These are phyloP conservation scores for Mus caroli DNA, from an alignment of 2,797 vertebrate genomes.

Conservation along the genomic window DNA sequence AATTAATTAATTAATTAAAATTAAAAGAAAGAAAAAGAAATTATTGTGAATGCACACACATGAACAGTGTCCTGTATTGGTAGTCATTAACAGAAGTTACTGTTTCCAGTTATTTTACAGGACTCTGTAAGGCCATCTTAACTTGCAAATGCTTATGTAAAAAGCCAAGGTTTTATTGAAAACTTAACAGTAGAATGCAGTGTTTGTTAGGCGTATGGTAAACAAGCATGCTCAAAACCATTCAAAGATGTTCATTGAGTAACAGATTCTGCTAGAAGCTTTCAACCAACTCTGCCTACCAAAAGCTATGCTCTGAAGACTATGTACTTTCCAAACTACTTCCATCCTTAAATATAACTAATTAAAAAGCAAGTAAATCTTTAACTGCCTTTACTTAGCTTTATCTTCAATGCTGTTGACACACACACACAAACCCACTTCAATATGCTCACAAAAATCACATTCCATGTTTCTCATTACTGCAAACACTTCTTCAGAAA, in stretches of 20 bases:
- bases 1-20: too few relatives aligned
- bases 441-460: slow-evolving; percentile 55
- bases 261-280: slow-evolving; percentile 1
- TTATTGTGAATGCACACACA: background rate
- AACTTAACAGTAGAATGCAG: background rate
- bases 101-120: background rate
- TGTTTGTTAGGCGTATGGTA: slow-evolving; percentile 6
- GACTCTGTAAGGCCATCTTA: background rate
- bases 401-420: slow-evolving; percentile 23
- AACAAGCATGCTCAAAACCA: slow-evolving; percentile 50
- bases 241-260: slow-evolving; percentile 6
- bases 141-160: slow-evolving; percentile 46
- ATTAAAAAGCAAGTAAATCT: slow-evolving; percentile 52
- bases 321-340: background rate
- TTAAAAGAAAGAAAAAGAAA: background rate
- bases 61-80: background rate
- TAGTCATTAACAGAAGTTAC: background rate
- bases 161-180: background rate
- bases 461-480: slow-evolving; percentile 67
- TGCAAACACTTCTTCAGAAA: slow-evolving; percentile 57
- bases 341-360: slow-evolving; percentile 55
- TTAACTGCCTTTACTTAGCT: slow-evolving; percentile 43
- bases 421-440: slow-evolving; percentile 24
- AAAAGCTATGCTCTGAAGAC: slow-evolving; percentile 35
- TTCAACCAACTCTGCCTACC: background rate